Percentiles rank a stretch among this genome's conserved stretches.
phyloP scores from a whole-genome alignment of 2,797 vertebrate genomes.

The Mormyrops boulengeri region DNA sequence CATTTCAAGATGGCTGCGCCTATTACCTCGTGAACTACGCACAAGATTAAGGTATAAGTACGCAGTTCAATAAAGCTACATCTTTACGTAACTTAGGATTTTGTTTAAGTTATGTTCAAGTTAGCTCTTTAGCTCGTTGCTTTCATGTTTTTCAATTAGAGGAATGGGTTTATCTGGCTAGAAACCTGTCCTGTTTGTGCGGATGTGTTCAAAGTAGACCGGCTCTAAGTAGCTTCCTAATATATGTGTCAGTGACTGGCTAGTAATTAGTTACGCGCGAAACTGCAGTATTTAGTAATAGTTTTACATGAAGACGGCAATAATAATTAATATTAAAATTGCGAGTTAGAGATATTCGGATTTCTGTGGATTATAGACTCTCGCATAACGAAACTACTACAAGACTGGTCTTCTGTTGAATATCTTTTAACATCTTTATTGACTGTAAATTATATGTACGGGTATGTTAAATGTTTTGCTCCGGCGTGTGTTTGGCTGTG shows the following conservation, averaged over 20 bases:
- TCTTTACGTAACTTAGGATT: not conserved
- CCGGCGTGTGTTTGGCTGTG: not conserved
- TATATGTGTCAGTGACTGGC: not conserved
- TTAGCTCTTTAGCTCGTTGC: not conserved
- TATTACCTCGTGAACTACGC: not conserved
- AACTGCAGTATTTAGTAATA: not conserved
- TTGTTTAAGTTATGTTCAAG: not conserved
- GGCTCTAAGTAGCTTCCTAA: not conserved
- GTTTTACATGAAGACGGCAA: not conserved
- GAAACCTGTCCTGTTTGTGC: not conserved
- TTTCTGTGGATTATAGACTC: not conserved
- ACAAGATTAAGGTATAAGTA: not conserved
- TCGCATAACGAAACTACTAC: not conserved
- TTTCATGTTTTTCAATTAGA: not conserved
- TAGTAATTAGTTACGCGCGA: not conserved
- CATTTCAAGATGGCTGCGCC: conserved; percentile 6
- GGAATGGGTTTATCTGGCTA: not conserved
- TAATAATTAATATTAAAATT: not conserved
- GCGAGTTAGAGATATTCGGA: not conserved
- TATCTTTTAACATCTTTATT: not conserved
- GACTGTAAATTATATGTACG: not conserved
- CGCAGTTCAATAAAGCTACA: not conserved
- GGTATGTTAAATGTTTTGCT: not conserved
- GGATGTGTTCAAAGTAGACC: not conserved
- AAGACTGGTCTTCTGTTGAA: not conserved